Evolutionary conservation across 2,113 vertebrate genomes (phyloP).

Genomic region (Misgurnus mizolepis): DNA sequence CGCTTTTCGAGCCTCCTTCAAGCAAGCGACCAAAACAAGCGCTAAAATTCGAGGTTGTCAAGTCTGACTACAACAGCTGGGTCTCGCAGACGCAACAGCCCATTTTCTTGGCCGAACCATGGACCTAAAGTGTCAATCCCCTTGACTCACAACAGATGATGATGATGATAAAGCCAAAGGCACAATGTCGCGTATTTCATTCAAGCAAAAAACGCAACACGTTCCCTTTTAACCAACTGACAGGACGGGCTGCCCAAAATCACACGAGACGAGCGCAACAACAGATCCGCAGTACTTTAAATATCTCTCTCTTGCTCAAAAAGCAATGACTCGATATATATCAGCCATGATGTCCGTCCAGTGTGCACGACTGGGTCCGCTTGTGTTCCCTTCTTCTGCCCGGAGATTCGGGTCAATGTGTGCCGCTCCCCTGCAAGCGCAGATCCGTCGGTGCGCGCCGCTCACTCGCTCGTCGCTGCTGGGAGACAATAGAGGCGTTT

Average conservation of each 20-base stretch:
- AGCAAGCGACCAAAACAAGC: conserved; percentile 38
- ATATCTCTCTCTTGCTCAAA: conserved; percentile 53
- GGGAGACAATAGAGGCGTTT: conserved; percentile 70
- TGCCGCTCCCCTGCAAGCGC: conserved; percentile 65
- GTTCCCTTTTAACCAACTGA: conserved; percentile 50
- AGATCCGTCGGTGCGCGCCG: conserved; percentile 41
- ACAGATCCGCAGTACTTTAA: conserved; percentile 48
- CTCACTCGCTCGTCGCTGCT: conserved; percentile 44
- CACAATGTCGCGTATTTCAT: conserved; percentile 33
- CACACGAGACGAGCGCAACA: conserved; percentile 46
- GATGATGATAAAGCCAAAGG: conserved; percentile 29
- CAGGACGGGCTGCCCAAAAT: conserved; percentile 57
- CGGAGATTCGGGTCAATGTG: conserved; percentile 66
- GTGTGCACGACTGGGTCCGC: conserved; percentile 53
- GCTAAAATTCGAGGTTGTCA: conserved; percentile 57
- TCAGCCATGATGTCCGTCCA: conserved; percentile 71
- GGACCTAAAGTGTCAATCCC: conserved; percentile 62
- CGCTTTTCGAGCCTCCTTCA: conserved; percentile 64
- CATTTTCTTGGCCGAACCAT: conserved; percentile 72
- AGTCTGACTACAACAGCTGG: conserved; percentile 60
- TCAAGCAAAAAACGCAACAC: conserved; percentile 58
- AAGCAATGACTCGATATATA: conserved; percentile 58
- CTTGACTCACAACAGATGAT: conserved; percentile 52
- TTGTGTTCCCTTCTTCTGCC: conserved; percentile 44
- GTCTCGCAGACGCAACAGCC: conserved; percentile 71